A percentile compares a stretch with the other conserved stretches of the same genome.
These are phyloP conservation scores for Brachystomella parvula DNA, from an alignment of 1,140 invertebrate genomes.

Conservation along the genomic window DNA sequence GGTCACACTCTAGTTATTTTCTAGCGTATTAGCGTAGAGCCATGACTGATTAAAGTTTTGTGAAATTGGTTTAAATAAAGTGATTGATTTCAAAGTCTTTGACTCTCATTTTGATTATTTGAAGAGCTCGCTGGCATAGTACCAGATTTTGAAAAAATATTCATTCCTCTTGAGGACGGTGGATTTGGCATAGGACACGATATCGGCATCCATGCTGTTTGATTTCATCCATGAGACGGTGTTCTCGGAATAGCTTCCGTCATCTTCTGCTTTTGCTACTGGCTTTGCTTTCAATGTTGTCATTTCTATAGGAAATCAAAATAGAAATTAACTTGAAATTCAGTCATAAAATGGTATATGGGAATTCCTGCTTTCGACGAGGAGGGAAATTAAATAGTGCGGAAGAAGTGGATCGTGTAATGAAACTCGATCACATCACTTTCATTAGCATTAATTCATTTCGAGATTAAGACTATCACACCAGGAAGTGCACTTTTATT, in stretches of 20 bases:
- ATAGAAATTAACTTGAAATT: background rate
- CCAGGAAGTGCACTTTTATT: too few species aligned
- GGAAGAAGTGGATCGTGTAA: too few species aligned
- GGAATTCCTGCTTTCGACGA: background rate
- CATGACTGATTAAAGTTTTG: too few species aligned
- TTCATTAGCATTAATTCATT: too few species aligned
- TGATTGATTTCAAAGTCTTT: too few species aligned
- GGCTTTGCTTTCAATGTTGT: background rate
- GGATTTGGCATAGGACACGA: constrained; percentile 73
- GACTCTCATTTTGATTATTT: constrained; percentile 41
- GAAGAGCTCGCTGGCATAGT: constrained; percentile 72
- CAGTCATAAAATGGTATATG: background rate
- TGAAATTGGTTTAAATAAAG: too few species aligned
- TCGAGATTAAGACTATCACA: too few species aligned
- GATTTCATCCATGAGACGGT: constrained; percentile 87
- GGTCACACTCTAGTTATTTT: too few species aligned
- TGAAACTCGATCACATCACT: too few species aligned
- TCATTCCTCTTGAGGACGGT: constrained; percentile 73
- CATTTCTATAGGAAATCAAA: background rate
- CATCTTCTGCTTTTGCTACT: background rate
- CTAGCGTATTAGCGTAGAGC: too few species aligned
- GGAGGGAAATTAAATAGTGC: too few species aligned
- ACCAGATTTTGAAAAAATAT: constrained; percentile 91
- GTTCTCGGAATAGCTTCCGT: background rate
- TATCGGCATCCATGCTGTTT: constrained; percentile 85